These are phyloP conservation scores for Balanococcus diminutus DNA, from an alignment of 2,888 invertebrate genomes.

Conservation along the genomic window DNA sequence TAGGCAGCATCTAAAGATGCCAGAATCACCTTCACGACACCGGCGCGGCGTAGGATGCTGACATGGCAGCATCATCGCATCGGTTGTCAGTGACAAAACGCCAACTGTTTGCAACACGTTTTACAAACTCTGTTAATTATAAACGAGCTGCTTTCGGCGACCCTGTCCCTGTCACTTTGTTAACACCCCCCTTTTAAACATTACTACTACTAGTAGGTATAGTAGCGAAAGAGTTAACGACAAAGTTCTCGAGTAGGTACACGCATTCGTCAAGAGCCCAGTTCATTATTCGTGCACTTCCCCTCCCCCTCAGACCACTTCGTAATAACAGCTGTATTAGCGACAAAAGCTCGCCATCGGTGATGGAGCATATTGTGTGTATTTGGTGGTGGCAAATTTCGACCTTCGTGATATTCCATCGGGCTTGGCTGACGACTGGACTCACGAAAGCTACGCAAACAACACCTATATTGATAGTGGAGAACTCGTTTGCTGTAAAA, in stretches of 20 bases:
- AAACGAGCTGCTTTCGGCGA: background rate
- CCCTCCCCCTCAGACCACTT: background rate
- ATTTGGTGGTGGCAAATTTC: background rate
- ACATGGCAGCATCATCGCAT: no score
- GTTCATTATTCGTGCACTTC: background rate
- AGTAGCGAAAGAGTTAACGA: background rate
- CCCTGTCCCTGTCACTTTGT: background rate
- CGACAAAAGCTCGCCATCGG: background rate
- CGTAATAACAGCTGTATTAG: background rate
- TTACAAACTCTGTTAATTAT: constrained; percentile 9
- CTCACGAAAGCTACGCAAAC: background rate
- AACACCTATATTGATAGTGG: background rate
- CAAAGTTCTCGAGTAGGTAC: constrained; percentile 14
- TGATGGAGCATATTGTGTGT: background rate
- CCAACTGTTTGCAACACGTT: background rate
- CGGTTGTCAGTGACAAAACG: background rate
- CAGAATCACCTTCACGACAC: no score
- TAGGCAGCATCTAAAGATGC: no score
- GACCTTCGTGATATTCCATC: background rate
- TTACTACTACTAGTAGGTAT: background rate
- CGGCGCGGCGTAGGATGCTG: background rate
- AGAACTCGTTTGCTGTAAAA: background rate
- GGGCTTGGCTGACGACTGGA: background rate
- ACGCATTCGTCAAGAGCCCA: constrained; percentile 9
- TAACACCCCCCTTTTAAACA: background rate